A percentile compares a stretch with the other conserved stretches of the same genome.
Conservation (phyloP, 2,888 invertebrate species). For the Thera obeliscata region DNA sequence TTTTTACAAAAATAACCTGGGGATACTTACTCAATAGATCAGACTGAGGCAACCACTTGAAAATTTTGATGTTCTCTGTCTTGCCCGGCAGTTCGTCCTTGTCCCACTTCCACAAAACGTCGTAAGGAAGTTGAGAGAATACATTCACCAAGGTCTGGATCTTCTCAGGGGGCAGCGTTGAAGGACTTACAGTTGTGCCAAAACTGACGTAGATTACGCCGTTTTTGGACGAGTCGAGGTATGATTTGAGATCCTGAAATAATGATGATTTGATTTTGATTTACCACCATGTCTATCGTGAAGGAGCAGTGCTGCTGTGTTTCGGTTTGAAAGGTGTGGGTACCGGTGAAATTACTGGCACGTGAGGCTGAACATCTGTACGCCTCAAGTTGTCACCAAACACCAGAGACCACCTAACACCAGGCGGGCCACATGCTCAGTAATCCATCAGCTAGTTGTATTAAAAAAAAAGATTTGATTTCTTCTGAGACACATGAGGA, state of each 20-base stretch:
- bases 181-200: conserved; percentile 66
- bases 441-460: too few species aligned
- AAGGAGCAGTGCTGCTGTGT: too few species aligned
- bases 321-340: too few species aligned
- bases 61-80: conserved; percentile 65
- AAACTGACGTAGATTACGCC: conserved; percentile 76
- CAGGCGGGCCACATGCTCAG: too few species aligned
- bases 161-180: conserved; percentile 55
- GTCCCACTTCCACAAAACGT: conserved; percentile 71
- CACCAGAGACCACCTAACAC: too few species aligned
- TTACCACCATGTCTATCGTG: too few species aligned
- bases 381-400: too few species aligned
- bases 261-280: too few species aligned
- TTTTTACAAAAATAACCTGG: background rate
- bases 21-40: conserved; percentile 64
- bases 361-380: too few species aligned
- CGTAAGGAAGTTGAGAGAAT: conserved; percentile 68
- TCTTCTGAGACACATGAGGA: too few species aligned
- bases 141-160: conserved; percentile 57
- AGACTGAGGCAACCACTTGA: conserved; percentile 77
- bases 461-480: too few species aligned
- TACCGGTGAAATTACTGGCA: too few species aligned
- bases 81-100: conserved; percentile 44
- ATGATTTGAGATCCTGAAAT: conserved; percentile 60
- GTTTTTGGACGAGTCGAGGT: conserved; percentile 63